A percentile compares a stretch with the other conserved stretches of the same genome.
phyloP scores from a whole-genome alignment of 2,113 vertebrate species.

The Corythornis vintsioides region DNA sequence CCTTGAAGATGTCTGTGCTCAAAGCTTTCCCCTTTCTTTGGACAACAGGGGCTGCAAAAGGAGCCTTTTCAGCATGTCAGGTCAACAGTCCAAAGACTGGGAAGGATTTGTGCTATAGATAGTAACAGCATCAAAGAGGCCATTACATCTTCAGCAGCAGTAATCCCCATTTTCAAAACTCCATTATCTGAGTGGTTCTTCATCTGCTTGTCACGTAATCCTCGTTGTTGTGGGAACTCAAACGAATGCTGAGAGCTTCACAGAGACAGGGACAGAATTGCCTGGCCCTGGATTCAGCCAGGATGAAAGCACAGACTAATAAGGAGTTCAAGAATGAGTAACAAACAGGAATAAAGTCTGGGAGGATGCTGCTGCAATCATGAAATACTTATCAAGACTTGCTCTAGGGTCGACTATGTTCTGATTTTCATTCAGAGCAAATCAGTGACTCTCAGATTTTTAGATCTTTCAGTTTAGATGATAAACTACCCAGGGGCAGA shows the following conservation, averaged over 20 bases:
- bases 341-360: background rate
- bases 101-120: constrained; percentile 66
- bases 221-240: constrained; percentile 37
- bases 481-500: background rate
- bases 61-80: constrained; percentile 45
- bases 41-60: constrained; percentile 40
- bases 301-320: background rate
- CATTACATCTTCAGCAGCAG: constrained; percentile 49
- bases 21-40: constrained; percentile 31
- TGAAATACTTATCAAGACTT: background rate
- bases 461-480: background rate
- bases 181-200: constrained; percentile 62
- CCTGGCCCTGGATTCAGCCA: background rate
- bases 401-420: background rate
- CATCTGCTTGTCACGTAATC: constrained; percentile 66
- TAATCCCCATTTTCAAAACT: constrained; percentile 60
- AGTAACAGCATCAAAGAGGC: constrained; percentile 59
- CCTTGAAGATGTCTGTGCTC: constrained; percentile 27
- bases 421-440: constrained; percentile 30
- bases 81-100: constrained; percentile 40
- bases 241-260: background rate
- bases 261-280: constrained; percentile 20
- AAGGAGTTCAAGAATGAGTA: background rate
- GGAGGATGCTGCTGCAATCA: background rate
- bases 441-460: background rate